Base-by-base conservation (phyloP, 1,140 invertebrate genomes). In the Euglossa dilemma region DNA sequence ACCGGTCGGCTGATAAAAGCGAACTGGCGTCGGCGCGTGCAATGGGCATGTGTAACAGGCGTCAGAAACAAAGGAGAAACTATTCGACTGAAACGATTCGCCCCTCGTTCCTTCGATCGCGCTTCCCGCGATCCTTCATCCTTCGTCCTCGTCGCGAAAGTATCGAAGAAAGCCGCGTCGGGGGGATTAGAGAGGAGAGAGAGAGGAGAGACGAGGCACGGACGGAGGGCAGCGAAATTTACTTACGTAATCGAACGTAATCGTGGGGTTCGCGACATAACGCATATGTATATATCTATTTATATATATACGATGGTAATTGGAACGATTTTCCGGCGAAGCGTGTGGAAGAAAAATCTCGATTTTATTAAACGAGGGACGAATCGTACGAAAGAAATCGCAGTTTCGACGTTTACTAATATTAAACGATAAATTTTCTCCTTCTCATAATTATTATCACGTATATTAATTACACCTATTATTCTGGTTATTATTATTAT, bases 381-480 rank as follows among this genome's bases (percentile, higher is more conserved):
- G 74, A 47, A 69, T 76, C 56, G 75, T 47, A 45, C 14, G 63
- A 43, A 76, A 81, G 52, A 54, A 50, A 43, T 47, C 56, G 54
- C 57, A 61, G 36, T 67, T 61, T 71, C 67, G 47, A 64, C 45
- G 25, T 25, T 56, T 54, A 59, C 61, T 25, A 79, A 64, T 80
- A 80, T 70, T 67, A 75, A 76, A 83, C 25, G 64, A 87, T 82
- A 71, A 75, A 82, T 88, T 82, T 85, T 75, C 67, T 87, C 74
- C 85, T 76, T 77, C 25, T 82, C 74, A 59, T 75, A 63, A 83
- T 85, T 84, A 90, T 90, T 83, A 85, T 90, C 85, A 78, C 87
- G 79, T 85, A 77, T 89, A 92, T 89, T 90, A 91, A 64, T 88
- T 92, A 89, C 85, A 90, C 80, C 89, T 85, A 88, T 92, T 90